phyloP scores from a whole-genome alignment of 2,888 invertebrate genomes.

The Pandemis heparana region DNA sequence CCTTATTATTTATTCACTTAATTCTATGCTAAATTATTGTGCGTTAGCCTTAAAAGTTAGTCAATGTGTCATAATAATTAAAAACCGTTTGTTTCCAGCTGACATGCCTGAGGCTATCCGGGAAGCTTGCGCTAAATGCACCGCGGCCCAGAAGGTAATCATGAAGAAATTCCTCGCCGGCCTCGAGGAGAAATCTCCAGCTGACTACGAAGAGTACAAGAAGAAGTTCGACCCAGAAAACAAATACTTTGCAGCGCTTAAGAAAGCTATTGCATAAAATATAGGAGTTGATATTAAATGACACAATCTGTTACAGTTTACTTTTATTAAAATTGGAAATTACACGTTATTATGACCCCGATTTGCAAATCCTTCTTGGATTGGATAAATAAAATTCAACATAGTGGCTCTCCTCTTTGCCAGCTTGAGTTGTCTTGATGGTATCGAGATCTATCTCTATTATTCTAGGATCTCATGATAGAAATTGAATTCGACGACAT shows the following conservation, averaged over 20 bases:
- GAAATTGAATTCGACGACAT: too few species aligned
- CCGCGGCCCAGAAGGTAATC: conserved; percentile 86
- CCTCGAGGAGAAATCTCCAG: conserved; percentile 78
- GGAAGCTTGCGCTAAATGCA: conserved; percentile 88
- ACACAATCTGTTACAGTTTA: background rate
- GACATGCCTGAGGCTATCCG: conserved; percentile 87
- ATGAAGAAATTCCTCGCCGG: conserved; percentile 85
- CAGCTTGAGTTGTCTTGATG: too few species aligned
- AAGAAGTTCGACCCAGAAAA: conserved; percentile 86
- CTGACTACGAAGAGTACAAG: conserved; percentile 76
- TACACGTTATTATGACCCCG: too few species aligned
- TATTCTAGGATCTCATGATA: too few species aligned
- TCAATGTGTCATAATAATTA: background rate
- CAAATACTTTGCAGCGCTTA: conserved; percentile 81
- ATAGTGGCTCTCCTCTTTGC: too few species aligned
- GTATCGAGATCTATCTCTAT: too few species aligned
- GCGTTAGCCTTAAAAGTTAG: background rate
- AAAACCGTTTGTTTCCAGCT: conserved; percentile 72
- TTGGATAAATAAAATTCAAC: too few species aligned
- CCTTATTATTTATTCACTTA: too few species aligned
- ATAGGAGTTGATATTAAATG: background rate
- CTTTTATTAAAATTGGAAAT: background rate
- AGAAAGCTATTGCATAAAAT: conserved; percentile 59
- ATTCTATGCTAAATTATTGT: too few species aligned
- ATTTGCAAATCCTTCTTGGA: too few species aligned